Evolutionary conservation across 2,113 vertebrate genomes (phyloP).

Genomic region (Salvator merianae): DNA sequence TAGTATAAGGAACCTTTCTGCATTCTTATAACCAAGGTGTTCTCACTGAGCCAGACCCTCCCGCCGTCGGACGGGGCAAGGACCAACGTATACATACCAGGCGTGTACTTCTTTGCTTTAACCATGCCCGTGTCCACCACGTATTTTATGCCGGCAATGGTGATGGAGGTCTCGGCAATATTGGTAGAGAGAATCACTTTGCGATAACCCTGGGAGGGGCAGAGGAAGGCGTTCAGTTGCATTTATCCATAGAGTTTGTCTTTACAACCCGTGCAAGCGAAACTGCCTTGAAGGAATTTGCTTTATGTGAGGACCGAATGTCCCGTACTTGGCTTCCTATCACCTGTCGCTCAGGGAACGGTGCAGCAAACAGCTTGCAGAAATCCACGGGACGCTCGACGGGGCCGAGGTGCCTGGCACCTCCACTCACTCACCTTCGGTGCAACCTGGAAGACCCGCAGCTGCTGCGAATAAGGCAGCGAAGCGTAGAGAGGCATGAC

Average conservation of each 20-base stretch:
- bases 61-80: too few relatives aligned
- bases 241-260: too few relatives aligned
- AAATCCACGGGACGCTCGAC: too few relatives aligned
- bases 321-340: too few relatives aligned
- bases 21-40: not conserved
- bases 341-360: too few relatives aligned
- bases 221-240: too few relatives aligned
- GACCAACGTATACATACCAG: conserved; percentile 78
- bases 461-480: conserved; percentile 88
- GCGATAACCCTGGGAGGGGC: conserved; percentile 82
- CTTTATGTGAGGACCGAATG: too few relatives aligned
- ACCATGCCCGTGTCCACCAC: conserved; percentile 98
- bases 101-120: conserved; percentile 95
- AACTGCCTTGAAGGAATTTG: too few relatives aligned
- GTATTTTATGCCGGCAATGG: conserved; percentile 93
- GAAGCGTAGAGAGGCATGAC: conserved; percentile 93
- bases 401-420: too few relatives aligned
- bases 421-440: conserved; percentile 80
- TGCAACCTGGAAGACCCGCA: conserved; percentile 89
- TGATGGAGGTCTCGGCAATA: conserved; percentile 96
- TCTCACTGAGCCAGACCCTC: not conserved
- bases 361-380: too few relatives aligned
- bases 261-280: too few relatives aligned
- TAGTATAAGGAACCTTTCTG: not conserved
- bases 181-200: conserved; percentile 97